Evolutionary conservation across 2,888 invertebrate genomes (phyloP).

Genomic region (Uloborus plumipes): DNA sequence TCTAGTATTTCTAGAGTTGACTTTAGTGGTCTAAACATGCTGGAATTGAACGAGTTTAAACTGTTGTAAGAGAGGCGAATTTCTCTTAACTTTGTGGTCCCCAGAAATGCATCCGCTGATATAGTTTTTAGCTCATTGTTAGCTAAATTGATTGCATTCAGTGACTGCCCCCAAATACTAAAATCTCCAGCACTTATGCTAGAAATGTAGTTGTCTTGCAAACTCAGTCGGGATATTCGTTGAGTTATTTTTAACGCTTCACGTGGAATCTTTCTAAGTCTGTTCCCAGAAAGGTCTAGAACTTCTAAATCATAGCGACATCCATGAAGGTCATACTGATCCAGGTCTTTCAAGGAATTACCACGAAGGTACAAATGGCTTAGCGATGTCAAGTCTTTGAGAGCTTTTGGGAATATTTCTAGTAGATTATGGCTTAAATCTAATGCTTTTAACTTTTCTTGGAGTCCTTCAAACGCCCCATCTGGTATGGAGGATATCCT

Average conservation of each 20-base stretch:
- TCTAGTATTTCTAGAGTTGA: constrained; percentile 85
- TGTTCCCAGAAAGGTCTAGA: constrained; percentile 66
- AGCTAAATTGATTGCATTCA: constrained; percentile 90
- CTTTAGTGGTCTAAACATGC: constrained; percentile 50
- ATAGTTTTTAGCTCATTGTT: constrained; percentile 90
- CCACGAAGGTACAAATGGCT: constrained; percentile 81
- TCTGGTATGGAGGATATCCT: constrained; percentile 76
- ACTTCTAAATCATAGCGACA: constrained; percentile 62
- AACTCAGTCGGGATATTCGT: constrained; percentile 62
- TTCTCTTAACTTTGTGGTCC: constrained; percentile 75
- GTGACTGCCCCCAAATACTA: constrained; percentile 81
- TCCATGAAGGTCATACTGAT: constrained; percentile 78
- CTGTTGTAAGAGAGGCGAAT: constrained; percentile 69
- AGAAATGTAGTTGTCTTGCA: constrained; percentile 66
- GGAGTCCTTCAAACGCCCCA: constrained; percentile 81
- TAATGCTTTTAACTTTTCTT: constrained; percentile 69
- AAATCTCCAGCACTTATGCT: constrained; percentile 77
- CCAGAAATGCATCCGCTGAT: constrained; percentile 84
- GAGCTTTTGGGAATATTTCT: constrained; percentile 78
- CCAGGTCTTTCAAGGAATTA: constrained; percentile 81
- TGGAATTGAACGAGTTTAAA: constrained; percentile 51
- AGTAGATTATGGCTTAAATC: constrained; percentile 76
- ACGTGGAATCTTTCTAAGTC: constrained; percentile 61
- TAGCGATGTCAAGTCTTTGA: constrained; percentile 73
- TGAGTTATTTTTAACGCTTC: constrained; percentile 59